Evolutionary conservation across 2,888 invertebrate species (phyloP), one percentile per base, ranked within the genome.

Genomic region (Aleiodes alternator): DNA sequence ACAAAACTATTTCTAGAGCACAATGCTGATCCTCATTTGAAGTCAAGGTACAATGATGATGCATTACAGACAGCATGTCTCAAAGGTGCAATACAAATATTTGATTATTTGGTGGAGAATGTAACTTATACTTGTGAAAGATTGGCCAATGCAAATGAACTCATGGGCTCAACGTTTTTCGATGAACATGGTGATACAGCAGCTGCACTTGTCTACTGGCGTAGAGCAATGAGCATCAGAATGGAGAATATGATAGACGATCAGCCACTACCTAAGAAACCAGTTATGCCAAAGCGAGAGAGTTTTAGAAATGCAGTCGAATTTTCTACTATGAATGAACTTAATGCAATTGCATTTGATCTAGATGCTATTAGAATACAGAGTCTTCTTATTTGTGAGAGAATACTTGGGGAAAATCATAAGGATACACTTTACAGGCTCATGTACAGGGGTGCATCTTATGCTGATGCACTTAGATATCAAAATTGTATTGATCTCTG

Each of bases 401-500:
- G 98, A 84, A 95, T 98, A 84, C 92, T 98, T 31, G 97, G 97
- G 0, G 92, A 94, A 0, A 91, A 93, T 81, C 97, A 98, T 90
- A 96, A 96, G 89, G 97, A 98, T 89, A 95, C 96, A 75, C 93
- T 97, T 76, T 97, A 95, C 90, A 92, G 94, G 64, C 90, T 95
- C 78, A 94, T 94, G 92, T 94, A 93, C 88, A 90, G 93, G 78
- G 95, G 95, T 72, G 95, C 95, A 1, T 92, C 94, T 0, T 94
- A 94, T 89, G 94, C 94, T 5, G 95, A 95, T 87, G 92, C 93
- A 34, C 90, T 93, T 86, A 92, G 94, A 87, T 87, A 96, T 89
- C 96, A 96, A 89, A 92, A 95, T 79, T 97, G 97, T 90, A 94
- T 96, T 79, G 96, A 96, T 88, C 91, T 97, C 73, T 98, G 97